Evolutionary conservation across 2,113 vertebrate species (phyloP).

Genomic region (Megaleporinus macrocephalus): DNA sequence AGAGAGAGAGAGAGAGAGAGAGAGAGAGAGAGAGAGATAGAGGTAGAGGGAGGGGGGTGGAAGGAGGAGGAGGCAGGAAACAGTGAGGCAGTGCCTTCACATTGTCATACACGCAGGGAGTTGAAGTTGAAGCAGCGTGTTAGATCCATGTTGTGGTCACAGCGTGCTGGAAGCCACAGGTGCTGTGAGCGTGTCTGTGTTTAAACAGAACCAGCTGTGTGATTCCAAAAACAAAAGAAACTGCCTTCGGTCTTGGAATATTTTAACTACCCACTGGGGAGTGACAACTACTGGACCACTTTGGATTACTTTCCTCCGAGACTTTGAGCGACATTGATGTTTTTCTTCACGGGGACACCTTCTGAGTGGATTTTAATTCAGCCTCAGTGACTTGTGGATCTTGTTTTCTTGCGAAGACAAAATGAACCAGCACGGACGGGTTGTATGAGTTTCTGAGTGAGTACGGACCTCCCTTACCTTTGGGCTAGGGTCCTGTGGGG

Average conservation of each 20-base stretch:
- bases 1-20: constrained; percentile 20
- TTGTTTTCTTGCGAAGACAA: background rate
- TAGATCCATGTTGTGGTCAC: constrained; percentile 14
- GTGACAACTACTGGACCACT: background rate
- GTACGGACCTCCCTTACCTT: constrained; percentile 43
- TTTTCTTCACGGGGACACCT: background rate
- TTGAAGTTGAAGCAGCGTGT: constrained; percentile 26
- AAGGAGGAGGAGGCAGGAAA: constrained; percentile 54
- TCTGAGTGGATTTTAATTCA: constrained; percentile 17
- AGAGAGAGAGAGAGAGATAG: constrained; percentile 24
- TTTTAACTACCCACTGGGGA: constrained; percentile 1
- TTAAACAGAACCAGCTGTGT: constrained; percentile 13
- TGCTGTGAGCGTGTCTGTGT: background rate
- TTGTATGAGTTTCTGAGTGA: constrained; percentile 45
- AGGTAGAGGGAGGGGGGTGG: constrained; percentile 28
- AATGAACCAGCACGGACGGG: constrained; percentile 21
- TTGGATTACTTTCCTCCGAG: background rate
- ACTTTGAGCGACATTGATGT: background rate
- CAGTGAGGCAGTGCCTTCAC: constrained; percentile 38
- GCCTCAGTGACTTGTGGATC: background rate
- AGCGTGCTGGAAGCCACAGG: constrained; percentile 39
- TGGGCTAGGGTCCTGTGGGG: constrained; percentile 36
- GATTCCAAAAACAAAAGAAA: constrained; percentile 13
- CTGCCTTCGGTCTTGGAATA: constrained; percentile 16
- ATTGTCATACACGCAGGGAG: constrained; percentile 39